A percentile compares a stretch with the other conserved stretches of the same genome.
Conservation (phyloP, 2,797 vertebrate genomes). For the Poeciliopsis turneri region DNA sequence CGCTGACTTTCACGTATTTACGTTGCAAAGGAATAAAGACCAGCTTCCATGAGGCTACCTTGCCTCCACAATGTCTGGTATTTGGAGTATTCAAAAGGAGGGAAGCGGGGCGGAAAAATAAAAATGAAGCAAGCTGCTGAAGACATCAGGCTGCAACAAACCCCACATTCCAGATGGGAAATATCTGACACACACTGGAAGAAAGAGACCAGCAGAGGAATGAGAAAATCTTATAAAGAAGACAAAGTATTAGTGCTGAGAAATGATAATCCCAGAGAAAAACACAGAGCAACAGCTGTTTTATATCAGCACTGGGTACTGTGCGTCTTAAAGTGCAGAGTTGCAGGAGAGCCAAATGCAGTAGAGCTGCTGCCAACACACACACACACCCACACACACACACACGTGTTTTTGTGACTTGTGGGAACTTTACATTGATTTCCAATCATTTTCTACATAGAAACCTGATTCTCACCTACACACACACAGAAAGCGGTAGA, state of each 20-base stretch:
- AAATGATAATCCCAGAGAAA: not conserved
- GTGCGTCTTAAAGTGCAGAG: not conserved
- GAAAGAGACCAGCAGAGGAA: not conserved
- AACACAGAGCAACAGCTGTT: not conserved
- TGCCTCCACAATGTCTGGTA: constrained; percentile 47
- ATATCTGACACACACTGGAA: constrained; percentile 40
- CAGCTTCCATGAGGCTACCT: constrained; percentile 23
- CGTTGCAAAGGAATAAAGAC: constrained; percentile 37
- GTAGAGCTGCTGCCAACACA: not conserved
- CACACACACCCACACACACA: not conserved
- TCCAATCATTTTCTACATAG: too few species aligned
- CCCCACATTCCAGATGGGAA: constrained; percentile 66
- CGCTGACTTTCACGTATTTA: constrained; percentile 1
- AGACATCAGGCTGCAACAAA: constrained; percentile 62
- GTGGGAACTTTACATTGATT: too few species aligned
- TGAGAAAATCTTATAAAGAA: not conserved
- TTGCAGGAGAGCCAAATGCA: not conserved
- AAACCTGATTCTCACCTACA: too few species aligned
- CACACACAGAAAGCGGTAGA: not conserved
- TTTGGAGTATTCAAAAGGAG: constrained; percentile 46
- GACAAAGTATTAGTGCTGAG: not conserved
- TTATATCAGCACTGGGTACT: not conserved
- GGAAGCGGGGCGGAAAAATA: constrained; percentile 10
- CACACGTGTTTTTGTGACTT: too few species aligned
- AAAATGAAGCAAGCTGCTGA: constrained; percentile 56